phyloP scores from a whole-genome alignment of 2,113 vertebrate genomes.

The Pelecanoides urinatrix region DNA sequence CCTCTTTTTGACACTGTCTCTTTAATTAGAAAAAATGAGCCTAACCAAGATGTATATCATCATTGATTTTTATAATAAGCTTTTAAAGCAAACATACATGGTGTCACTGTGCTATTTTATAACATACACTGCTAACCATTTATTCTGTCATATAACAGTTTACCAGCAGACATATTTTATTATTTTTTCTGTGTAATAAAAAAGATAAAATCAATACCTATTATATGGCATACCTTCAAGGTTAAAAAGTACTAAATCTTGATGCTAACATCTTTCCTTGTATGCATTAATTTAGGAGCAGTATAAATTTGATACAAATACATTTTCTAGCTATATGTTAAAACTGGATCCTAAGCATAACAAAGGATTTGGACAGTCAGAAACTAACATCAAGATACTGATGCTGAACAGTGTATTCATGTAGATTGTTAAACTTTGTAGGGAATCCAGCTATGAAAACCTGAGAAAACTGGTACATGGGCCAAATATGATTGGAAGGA shows the following conservation, averaged over 20 bases:
- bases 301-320: conserved; percentile 38
- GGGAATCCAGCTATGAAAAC: not conserved
- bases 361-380: not conserved
- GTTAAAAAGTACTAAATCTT: conserved; percentile 68
- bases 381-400: not conserved
- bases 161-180: conserved; percentile 45
- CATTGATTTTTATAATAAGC: conserved; percentile 69
- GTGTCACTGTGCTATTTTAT: conserved; percentile 55
- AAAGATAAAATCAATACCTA: conserved; percentile 67
- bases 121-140: conserved; percentile 50
- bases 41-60: conserved; percentile 54
- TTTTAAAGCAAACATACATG: conserved; percentile 65
- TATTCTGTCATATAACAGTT: conserved; percentile 40
- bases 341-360: not conserved
- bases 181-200: conserved; percentile 59
- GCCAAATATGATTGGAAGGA: not conserved
- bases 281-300: conserved; percentile 43
- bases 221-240: conserved; percentile 64
- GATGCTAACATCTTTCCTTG: conserved; percentile 42
- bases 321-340: not conserved
- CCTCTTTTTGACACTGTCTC: conserved; percentile 48
- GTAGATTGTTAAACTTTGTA: not conserved
- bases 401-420: not conserved
- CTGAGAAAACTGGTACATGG: not conserved
- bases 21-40: conserved; percentile 67